phyloP scores from a whole-genome alignment of 2,888 invertebrate genomes.

The Acheta domesticus region DNA sequence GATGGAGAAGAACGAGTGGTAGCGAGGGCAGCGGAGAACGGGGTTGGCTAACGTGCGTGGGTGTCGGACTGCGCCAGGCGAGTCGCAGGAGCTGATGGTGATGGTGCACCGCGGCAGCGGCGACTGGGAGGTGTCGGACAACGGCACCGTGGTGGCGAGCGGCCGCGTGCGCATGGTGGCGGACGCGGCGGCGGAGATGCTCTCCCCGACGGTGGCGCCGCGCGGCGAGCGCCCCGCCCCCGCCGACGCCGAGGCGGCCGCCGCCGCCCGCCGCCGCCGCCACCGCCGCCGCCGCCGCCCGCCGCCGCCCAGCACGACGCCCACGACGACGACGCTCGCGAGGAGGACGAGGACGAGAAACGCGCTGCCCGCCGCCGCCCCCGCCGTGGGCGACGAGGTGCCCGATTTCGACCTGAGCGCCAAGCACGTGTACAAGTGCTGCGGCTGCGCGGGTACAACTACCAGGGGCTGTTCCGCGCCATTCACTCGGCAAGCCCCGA shows the following conservation, averaged over 20 bases:
- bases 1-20: no score
- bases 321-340: not conserved
- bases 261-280: not conserved
- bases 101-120: not conserved
- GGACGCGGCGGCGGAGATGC: not conserved
- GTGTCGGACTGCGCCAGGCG: no score
- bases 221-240: not conserved
- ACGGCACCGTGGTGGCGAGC: not conserved
- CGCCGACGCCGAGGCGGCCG: not conserved
- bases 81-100: not conserved
- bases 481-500: not conserved
- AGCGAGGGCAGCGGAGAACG: no score
- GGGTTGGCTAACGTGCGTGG: no score
- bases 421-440: constrained; percentile 18
- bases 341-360: not conserved
- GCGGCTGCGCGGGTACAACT: constrained; percentile 1
- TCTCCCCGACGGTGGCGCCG: not conserved
- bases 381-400: not conserved
- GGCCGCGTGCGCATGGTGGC: not conserved
- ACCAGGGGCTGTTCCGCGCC: not conserved
- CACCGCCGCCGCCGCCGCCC: no score
- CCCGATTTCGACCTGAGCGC: not conserved
- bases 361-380: not conserved
- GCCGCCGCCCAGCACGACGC: no score
- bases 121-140: not conserved